phyloP scores from a whole-genome alignment of 2,113 vertebrate species.

The Xiphophorus maculatus region DNA sequence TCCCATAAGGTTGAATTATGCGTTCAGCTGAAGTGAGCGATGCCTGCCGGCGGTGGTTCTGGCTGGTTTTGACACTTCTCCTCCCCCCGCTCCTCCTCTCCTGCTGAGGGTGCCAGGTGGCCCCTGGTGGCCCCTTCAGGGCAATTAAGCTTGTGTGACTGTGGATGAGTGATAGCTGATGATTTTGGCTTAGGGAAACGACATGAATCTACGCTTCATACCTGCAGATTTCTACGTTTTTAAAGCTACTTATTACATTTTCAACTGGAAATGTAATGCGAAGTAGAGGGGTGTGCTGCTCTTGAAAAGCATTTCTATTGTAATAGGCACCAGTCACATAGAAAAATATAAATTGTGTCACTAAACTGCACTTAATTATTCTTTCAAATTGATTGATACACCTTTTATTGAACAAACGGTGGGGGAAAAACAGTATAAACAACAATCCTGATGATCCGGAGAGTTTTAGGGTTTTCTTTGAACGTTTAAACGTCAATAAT shows the following conservation, averaged over 20 bases:
- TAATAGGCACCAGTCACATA: no score
- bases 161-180: slow-evolving; percentile 54
- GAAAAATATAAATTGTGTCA: no score
- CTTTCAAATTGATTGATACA: no score
- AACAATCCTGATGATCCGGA: no score
- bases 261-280: neutral
- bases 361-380: no score
- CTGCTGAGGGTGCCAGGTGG: slow-evolving; percentile 71
- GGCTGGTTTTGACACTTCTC: slow-evolving; percentile 41
- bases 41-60: slow-evolving; percentile 33
- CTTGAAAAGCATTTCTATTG: no score
- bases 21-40: slow-evolving; percentile 22
- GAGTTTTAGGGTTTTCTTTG: no score
- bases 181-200: slow-evolving; percentile 18
- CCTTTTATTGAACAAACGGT: no score
- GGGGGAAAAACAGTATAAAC: no score
- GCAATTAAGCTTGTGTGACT: slow-evolving; percentile 53
- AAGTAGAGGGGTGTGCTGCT: no score
- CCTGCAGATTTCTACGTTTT: neutral
- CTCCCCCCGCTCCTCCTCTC: slow-evolving; percentile 1
- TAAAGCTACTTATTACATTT: neutral
- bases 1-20: slow-evolving; percentile 25
- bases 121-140: slow-evolving; percentile 59
- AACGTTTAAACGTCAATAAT: no score
- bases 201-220: neutral